These are phyloP conservation scores for Aldrovandia affinis DNA, from an alignment of 2,797 vertebrate species.

Conservation along the genomic window DNA sequence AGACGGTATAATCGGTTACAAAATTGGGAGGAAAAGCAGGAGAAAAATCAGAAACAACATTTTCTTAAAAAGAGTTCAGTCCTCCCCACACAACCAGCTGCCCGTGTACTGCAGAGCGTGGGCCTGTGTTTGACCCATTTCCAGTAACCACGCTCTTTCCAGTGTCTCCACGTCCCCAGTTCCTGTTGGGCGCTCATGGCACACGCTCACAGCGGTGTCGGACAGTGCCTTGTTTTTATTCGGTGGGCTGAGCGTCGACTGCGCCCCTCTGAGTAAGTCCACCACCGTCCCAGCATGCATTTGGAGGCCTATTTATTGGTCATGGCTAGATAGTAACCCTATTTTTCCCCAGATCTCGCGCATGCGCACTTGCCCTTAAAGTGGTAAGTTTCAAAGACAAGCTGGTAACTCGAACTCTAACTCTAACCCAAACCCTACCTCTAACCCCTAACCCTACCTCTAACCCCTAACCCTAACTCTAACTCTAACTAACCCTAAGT, in stretches of 20 bases:
- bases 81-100: not conserved
- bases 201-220: slow-evolving; percentile 85
- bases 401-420: no score
- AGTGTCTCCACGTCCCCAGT: slow-evolving; percentile 61
- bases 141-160: slow-evolving; percentile 33
- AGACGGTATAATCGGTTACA: no score
- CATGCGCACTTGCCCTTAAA: no score
- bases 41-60: no score
- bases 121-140: not conserved
- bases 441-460: no score
- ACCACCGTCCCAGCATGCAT: not conserved
- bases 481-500: no score
- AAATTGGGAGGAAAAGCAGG: no score
- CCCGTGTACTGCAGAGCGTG: not conserved
- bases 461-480: no score
- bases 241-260: slow-evolving; percentile 90
- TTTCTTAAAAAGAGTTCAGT: not conserved
- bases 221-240: slow-evolving; percentile 87
- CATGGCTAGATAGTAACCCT: no score
- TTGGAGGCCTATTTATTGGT: not conserved
- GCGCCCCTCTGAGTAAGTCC: slow-evolving; percentile 89
- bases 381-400: no score
- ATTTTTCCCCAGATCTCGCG: no score
- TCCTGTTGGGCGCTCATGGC: slow-evolving; percentile 91
- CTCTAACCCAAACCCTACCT: no score